A percentile compares a stretch with the other conserved stretches of the same genome.
Conservation (phyloP, 2,113 vertebrate genomes). For the Pterocles orientalis region DNA sequence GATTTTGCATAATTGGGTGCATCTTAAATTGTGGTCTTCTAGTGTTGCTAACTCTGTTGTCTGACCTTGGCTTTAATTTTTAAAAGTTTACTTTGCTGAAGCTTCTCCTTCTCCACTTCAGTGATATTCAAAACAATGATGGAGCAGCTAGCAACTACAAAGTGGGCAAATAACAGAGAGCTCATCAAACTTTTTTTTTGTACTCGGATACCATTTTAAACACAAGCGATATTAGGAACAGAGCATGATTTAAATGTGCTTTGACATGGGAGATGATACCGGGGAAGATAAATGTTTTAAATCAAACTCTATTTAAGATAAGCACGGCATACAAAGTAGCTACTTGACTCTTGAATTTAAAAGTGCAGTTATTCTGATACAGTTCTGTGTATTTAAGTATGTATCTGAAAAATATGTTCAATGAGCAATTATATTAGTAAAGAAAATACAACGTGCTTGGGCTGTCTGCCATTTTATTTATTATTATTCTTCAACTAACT, state of each 20-base stretch:
- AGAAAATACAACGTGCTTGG: background rate
- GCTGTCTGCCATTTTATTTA: background rate
- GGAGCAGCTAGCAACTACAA: background rate
- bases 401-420: conserved; percentile 25
- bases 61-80: conserved; percentile 53
- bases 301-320: conserved; percentile 61
- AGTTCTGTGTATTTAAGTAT: background rate
- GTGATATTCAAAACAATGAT: background rate
- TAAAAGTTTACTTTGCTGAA: conserved; percentile 35
- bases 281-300: conserved; percentile 56
- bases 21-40: conserved; percentile 38
- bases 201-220: background rate
- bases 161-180: background rate
- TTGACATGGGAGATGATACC: conserved; percentile 48
- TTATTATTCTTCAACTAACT: background rate
- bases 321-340: conserved; percentile 42
- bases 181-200: conserved; percentile 21
- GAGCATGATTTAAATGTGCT: conserved; percentile 39
- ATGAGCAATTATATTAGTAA: background rate
- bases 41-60: background rate
- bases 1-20: conserved; percentile 23
- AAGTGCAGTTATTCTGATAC: conserved; percentile 27
- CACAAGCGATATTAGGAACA: background rate
- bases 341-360: conserved; percentile 51
- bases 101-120: background rate